Percentiles rank a stretch among this genome's conserved stretches.
These are phyloP conservation scores for Acanthornis magna DNA, from an alignment of 2,797 vertebrate species.

Conservation along the genomic window DNA sequence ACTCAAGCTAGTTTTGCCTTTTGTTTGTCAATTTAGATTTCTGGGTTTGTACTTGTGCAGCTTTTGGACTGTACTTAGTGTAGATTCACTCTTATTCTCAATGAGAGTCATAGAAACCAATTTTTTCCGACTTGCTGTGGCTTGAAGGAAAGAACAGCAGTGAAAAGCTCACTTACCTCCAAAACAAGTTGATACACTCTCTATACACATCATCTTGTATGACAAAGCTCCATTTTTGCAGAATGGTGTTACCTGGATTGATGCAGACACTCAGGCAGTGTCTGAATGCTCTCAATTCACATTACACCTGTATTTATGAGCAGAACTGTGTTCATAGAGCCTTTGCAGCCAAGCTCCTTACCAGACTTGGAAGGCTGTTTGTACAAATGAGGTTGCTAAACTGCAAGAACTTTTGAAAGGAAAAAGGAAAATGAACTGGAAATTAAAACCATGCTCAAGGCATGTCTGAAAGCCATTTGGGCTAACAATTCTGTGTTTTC, in stretches of 20 bases:
- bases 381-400: neutral
- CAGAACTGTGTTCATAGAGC: neutral
- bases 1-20: neutral
- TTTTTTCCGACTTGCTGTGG: neutral
- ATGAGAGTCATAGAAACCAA: accelerated
- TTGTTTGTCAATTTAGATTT: neutral
- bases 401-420: neutral
- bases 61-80: neutral
- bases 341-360: neutral
- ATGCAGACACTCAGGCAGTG: neutral
- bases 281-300: neutral
- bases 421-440: neutral
- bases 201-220: neutral
- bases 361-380: neutral
- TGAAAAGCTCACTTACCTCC: neutral
- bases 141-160: neutral
- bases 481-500: neutral
- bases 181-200: neutral
- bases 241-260: neutral
- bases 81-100: neutral
- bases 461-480: neutral
- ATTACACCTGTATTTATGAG: neutral
- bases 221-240: neutral
- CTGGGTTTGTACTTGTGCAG: neutral
- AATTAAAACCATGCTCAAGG: neutral